These are phyloP conservation scores for Cepphus grylle DNA, from an alignment of 2,113 vertebrate species.

Conservation along the genomic window DNA sequence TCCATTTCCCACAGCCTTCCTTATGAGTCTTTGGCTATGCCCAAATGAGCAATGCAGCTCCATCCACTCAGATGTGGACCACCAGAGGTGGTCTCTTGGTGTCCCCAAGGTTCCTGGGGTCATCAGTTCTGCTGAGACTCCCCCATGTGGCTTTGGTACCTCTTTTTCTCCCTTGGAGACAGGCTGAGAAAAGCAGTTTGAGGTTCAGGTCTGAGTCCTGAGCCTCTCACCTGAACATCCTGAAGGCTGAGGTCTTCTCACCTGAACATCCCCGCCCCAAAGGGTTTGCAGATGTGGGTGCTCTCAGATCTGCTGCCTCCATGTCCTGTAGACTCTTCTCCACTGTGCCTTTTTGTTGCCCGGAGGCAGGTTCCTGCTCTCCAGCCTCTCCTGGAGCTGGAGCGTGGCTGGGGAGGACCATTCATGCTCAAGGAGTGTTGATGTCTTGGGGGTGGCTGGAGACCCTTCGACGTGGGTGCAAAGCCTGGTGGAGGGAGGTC, in stretches of 20 bases:
- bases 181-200: background rate
- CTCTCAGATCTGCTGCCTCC: background rate
- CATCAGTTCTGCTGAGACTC: background rate
- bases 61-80: background rate
- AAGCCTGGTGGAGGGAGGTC: background rate
- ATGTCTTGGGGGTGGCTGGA: background rate
- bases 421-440: background rate
- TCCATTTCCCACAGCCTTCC: background rate
- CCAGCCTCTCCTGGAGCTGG: background rate
- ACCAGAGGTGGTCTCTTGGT: background rate
- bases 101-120: background rate
- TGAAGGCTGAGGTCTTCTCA: background rate
- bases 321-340: background rate
- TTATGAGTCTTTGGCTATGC: background rate
- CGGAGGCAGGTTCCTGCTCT: background rate
- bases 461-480: accelerated
- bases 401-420: background rate
- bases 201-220: background rate
- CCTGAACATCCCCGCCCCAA: background rate
- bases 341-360: background rate
- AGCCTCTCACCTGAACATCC: background rate
- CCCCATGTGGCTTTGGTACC: background rate
- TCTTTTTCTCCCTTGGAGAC: background rate
- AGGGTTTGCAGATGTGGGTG: background rate
- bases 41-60: background rate